phyloP scores from a whole-genome alignment of 2,113 vertebrate genomes.

The Psittacara wagleri region DNA sequence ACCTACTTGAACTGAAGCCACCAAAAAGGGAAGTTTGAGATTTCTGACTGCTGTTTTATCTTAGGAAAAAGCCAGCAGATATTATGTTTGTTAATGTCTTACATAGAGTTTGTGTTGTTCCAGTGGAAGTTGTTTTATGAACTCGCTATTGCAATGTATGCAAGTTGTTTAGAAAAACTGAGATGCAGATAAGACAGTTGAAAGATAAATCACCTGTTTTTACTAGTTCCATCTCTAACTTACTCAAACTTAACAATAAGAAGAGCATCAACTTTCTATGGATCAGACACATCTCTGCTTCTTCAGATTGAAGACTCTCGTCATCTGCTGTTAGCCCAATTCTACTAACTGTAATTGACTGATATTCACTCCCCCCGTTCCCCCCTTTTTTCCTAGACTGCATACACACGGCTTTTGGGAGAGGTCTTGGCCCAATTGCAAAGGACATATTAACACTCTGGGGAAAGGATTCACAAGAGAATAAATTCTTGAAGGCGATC shows the following conservation, averaged over 20 bases:
- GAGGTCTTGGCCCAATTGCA: not conserved
- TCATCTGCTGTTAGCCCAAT: not conserved
- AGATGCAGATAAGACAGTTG: not conserved
- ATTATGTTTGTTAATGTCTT: not conserved
- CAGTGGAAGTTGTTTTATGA: not conserved
- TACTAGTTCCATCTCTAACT: not conserved
- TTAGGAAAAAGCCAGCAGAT: not conserved
- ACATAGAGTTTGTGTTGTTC: not conserved
- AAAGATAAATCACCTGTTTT: not conserved
- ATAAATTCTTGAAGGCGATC: not conserved
- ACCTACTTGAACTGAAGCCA: not conserved
- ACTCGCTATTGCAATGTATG: not conserved
- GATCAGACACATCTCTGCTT: not conserved
- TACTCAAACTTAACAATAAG: not conserved
- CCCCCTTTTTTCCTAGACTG: not conserved
- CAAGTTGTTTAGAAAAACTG: not conserved
- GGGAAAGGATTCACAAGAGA: not conserved
- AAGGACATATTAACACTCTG: not conserved
- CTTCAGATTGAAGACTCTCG: not conserved
- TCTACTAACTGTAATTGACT: not conserved
- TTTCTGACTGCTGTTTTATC: not conserved
- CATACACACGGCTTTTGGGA: not conserved
- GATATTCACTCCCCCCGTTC: not conserved
- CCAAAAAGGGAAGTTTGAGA: not conserved
- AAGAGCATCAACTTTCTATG: not conserved